Evolutionary conservation across 2,888 invertebrate species (phyloP), one percentile per base, ranked within the genome.

Genomic region (Lamellibrachia columna): DNA sequence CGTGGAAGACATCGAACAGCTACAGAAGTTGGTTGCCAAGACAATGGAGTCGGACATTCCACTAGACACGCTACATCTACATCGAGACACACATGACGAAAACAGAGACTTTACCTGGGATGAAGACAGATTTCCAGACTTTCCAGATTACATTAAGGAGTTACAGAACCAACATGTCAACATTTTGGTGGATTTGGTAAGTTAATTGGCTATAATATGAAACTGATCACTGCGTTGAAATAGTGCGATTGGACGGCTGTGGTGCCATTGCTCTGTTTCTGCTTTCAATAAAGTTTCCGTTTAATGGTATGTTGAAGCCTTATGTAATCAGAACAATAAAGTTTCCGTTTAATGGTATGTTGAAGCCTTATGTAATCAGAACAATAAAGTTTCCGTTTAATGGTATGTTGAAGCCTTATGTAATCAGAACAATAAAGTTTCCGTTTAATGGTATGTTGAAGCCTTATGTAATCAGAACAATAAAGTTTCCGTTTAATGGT

Each of bases 61-160:
- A 11, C 75, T 75, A 15, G 92, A 53, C 52, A 40, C 15, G 28
- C 91, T 53, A 3, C 91, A 91, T 55, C 53, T 52, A 9, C 53
- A 91, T 28, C 11, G 52, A 53, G 91, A 91, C 53, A 40, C 52
- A 0, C 22, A 53, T 22, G 55, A 91, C 53, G 53, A 40, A 9
- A 11, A 91, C 40, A 91, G 53, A 55, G 91, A 91, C n/a, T 91
- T 91, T 53, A 91, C 91, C 9, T 53, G 53, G 53, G 91, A 91
- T 40, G 53, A 53, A 6, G 40, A 53, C 7, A 53, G 55, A 15
- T 91, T 91, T 55, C 53, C 91, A 40, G 91, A 55, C n/a, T 55
- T 91, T 9, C 53, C 53, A 40, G 15, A 91, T 53, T 91, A 91
- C 55, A 53, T 91, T 9, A 53, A 91, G 8, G 53, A 91, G 11